phyloP scores from a whole-genome alignment of 2,797 vertebrate genomes.

The Austrolebias charrua region DNA sequence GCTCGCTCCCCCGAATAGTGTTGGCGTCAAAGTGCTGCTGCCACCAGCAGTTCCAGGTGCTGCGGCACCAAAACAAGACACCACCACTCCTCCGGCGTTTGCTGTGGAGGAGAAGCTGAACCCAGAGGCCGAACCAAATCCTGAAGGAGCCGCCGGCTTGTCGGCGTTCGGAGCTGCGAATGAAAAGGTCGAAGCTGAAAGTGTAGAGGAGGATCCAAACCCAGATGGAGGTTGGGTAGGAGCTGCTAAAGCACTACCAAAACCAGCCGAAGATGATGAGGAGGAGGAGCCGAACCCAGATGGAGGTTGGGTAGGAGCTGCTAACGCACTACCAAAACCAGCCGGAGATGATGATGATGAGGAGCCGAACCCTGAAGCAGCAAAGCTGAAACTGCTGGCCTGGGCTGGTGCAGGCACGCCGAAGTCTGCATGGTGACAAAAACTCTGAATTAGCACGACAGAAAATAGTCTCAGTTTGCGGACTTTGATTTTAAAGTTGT shows the following conservation, averaged over 20 bases:
- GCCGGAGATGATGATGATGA: conserved; percentile 49
- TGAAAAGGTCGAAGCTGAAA: conserved; percentile 81
- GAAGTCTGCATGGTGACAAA: conserved; percentile 67
- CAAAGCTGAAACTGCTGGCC: conserved; percentile 80
- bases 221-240: conserved; percentile 63
- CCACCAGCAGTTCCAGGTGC: conserved; percentile 21
- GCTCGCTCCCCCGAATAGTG: conserved; percentile 38
- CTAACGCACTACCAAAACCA: conserved; percentile 49
- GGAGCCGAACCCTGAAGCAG: conserved; percentile 63
- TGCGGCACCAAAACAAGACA: conserved; percentile 32
- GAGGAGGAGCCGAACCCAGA: conserved; percentile 60
- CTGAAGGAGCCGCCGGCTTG: conserved; percentile 40
- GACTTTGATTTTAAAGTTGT: not conserved
- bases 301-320: conserved; percentile 60
- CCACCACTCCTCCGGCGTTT: conserved; percentile 31
- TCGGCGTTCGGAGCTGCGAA: conserved; percentile 67
- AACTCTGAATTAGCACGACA: conserved; percentile 8
- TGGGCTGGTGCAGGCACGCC: conserved; percentile 64
- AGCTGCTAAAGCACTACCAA: conserved; percentile 50
- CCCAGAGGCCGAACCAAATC: conserved; percentile 58
- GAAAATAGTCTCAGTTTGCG: not conserved
- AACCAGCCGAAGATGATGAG: conserved; percentile 53
- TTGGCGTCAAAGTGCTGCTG: conserved; percentile 43
- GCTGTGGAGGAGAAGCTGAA: conserved; percentile 65
- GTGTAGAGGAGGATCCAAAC: conserved; percentile 40